Conservation (phyloP, 1,140 invertebrate species). For the Halyomorpha halys region DNA sequence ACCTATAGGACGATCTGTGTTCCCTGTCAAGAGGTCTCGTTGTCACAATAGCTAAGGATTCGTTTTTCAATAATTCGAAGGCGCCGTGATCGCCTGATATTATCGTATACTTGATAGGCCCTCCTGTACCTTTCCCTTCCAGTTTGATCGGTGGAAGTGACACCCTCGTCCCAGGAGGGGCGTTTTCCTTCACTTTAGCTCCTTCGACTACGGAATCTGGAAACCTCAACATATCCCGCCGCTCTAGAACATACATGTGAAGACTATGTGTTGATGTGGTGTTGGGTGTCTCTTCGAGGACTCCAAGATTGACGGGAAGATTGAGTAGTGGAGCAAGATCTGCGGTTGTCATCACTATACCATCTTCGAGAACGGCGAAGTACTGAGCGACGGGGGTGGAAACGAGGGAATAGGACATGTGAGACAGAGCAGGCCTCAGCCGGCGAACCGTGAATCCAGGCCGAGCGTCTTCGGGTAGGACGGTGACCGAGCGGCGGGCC, state of each 20-base stretch:
- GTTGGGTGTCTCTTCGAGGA: slow-evolving; percentile 68
- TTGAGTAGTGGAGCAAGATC: slow-evolving; percentile 70
- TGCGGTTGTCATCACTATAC: slow-evolving; percentile 79
- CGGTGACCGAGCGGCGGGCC: slow-evolving; percentile 33
- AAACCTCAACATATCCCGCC: slow-evolving; percentile 66
- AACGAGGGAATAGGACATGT: slow-evolving; percentile 52
- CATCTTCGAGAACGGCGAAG: slow-evolving; percentile 78
- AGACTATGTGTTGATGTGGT: slow-evolving; percentile 66
- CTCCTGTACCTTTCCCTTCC: slow-evolving; percentile 34
- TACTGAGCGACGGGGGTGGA: slow-evolving; percentile 68
- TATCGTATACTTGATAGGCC: slow-evolving; percentile 64
- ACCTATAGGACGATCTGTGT: slow-evolving; percentile 49
- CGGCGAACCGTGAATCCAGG: slow-evolving; percentile 74
- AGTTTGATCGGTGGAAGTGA: slow-evolving; percentile 54
- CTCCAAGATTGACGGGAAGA: slow-evolving; percentile 63
- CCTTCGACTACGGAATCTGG: slow-evolving; percentile 52
- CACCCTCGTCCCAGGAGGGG: slow-evolving; percentile 53
- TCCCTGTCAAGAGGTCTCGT: slow-evolving; percentile 63
- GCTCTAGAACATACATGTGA: slow-evolving; percentile 70
- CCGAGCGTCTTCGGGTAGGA: slow-evolving; percentile 59
- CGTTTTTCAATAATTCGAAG: slow-evolving; percentile 52
- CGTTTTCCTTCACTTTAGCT: slow-evolving; percentile 59
- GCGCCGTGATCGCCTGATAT: slow-evolving; percentile 55
- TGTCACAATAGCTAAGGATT: slow-evolving; percentile 58
- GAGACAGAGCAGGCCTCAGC: slow-evolving; percentile 43